Evolutionary conservation across 2,113 vertebrate species (phyloP).

Genomic region (Xyrauchen texanus): DNA sequence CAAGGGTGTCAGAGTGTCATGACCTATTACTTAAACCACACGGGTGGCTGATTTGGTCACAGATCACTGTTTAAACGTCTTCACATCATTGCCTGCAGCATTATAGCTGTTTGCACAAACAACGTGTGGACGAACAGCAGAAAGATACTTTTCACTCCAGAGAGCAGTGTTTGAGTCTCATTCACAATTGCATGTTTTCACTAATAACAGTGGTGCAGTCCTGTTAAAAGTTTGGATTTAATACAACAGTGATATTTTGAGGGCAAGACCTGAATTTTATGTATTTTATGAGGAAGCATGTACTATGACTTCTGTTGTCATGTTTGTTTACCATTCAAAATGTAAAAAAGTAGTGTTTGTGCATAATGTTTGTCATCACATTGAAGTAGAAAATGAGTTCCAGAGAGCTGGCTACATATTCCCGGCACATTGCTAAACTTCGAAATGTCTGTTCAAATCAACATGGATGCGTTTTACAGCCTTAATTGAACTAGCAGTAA

Average conservation of each 20-base stretch:
- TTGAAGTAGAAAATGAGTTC: too few relatives aligned
- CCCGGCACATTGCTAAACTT: background rate
- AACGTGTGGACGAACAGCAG: conserved; percentile 56
- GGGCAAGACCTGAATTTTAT: background rate
- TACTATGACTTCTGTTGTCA: too few relatives aligned
- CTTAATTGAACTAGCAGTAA: conserved; percentile 5
- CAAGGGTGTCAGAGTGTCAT: too few relatives aligned
- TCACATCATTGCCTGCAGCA: background rate
- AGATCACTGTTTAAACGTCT: background rate
- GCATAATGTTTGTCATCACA: too few relatives aligned
- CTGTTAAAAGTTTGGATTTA: background rate
- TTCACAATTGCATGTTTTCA: conserved; percentile 29
- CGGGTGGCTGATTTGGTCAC: background rate
- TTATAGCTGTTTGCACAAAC: conserved; percentile 27
- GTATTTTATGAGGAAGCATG: background rate
- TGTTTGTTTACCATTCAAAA: background rate
- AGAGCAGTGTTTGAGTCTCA: background rate
- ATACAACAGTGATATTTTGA: too few relatives aligned
- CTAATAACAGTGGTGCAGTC: conserved; percentile 30
- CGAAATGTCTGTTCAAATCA: conserved; percentile 37
- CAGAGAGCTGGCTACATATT: too few relatives aligned
- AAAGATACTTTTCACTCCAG: too few relatives aligned
- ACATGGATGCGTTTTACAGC: conserved; percentile 23
- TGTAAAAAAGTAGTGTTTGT: too few relatives aligned
- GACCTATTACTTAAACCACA: too few relatives aligned